Evolutionary conservation across 2,888 invertebrate genomes (phyloP).

Genomic region (Cryptus armator): DNA sequence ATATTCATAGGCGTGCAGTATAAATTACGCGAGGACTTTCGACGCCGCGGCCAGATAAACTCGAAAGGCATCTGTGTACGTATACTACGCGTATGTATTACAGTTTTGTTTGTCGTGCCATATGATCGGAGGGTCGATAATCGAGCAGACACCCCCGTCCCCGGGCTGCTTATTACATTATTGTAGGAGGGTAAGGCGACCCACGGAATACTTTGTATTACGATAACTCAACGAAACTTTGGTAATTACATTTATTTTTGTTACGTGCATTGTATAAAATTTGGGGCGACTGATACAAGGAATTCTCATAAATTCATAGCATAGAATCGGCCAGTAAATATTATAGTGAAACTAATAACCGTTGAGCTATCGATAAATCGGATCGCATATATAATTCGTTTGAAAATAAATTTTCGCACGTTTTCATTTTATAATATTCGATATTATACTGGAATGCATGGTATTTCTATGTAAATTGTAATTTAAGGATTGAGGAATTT

Average conservation of each 20-base stretch:
- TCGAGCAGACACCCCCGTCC: conserved; percentile 28
- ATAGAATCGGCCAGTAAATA: not conserved
- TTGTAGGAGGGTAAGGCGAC: not conserved
- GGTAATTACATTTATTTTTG: conserved; percentile 27
- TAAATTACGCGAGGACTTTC: conserved; percentile 50
- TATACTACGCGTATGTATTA: not conserved
- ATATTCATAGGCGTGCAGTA: conserved; percentile 53
- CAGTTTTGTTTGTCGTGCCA: conserved; percentile 7
- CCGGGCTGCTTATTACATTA: conserved; percentile 36
- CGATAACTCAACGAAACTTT: conserved; percentile 46
- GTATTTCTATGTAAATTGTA: too few species aligned
- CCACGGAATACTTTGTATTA: conserved; percentile 35
- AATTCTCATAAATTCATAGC: conserved; percentile 18
- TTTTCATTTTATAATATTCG: too few species aligned
- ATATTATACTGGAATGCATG: too few species aligned
- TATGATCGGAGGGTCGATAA: conserved; percentile 56
- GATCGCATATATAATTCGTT: not conserved
- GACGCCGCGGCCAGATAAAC: conserved; percentile 7
- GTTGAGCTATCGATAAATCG: not conserved
- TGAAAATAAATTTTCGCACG: too few species aligned
- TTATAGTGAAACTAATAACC: not conserved
- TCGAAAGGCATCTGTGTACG: not conserved
- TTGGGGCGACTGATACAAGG: not conserved
- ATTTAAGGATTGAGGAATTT: too few species aligned
- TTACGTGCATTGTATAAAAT: not conserved